phyloP scores from a whole-genome alignment of 1,140 invertebrate genomes.

The Cylas formicarius region DNA sequence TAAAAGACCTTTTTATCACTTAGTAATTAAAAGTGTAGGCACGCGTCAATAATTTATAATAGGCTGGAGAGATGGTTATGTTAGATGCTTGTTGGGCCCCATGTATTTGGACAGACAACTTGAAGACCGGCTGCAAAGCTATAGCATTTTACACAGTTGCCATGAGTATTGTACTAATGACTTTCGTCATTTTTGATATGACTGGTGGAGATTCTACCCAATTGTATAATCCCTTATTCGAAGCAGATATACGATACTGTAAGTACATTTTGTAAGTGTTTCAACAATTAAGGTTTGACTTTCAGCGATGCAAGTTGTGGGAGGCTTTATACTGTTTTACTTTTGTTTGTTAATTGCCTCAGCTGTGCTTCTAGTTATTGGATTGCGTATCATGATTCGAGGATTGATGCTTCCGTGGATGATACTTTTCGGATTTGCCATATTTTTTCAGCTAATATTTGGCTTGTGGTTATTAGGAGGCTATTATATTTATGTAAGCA shows the following conservation, averaged over 20 bases:
- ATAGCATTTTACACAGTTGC: constrained; percentile 72
- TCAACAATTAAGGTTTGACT: constrained; percentile 29
- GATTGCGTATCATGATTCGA: constrained; percentile 57
- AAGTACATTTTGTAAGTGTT: constrained; percentile 42
- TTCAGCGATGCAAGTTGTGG: constrained; percentile 67
- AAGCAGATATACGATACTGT: constrained; percentile 73
- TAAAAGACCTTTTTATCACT: too few species aligned
- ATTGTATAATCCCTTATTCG: constrained; percentile 79
- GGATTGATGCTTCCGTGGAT: constrained; percentile 78
- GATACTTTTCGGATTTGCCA: constrained; percentile 58
- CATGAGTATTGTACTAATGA: constrained; percentile 65
- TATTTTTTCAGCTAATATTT: constrained; percentile 70
- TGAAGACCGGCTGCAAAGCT: constrained; percentile 66
- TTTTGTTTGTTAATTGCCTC: constrained; percentile 60
- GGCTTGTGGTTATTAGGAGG: constrained; percentile 76
- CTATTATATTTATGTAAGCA: constrained; percentile 84
- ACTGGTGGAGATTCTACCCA: constrained; percentile 78
- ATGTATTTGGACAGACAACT: constrained; percentile 72
- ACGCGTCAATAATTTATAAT: too few species aligned
- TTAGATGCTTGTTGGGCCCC: constrained; percentile 79
- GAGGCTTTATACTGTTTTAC: constrained; percentile 64
- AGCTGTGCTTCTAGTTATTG: constrained; percentile 56
- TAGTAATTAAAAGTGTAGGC: too few species aligned
- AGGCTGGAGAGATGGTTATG: constrained; percentile 68
- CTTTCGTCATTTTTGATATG: constrained; percentile 67